These are phyloP conservation scores for Augiades crinisus DNA, from an alignment of 2,888 invertebrate genomes.

Conservation along the genomic window DNA sequence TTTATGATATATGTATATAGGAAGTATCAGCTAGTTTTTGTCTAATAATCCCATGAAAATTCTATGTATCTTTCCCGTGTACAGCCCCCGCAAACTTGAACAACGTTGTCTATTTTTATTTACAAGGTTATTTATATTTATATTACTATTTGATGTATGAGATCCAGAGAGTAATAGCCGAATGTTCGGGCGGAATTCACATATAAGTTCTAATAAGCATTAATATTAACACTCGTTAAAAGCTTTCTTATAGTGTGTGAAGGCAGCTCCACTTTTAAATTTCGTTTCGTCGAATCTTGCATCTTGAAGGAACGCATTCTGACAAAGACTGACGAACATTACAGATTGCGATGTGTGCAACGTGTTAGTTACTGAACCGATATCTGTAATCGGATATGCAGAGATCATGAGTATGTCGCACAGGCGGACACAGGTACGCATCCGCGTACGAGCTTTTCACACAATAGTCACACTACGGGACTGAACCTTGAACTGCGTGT, in stretches of 20 bases:
- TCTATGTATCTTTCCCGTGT: constrained; percentile 19
- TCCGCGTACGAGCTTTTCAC: not conserved
- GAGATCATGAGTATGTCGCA: constrained; percentile 1
- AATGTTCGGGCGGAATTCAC: not conserved
- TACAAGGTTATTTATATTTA: constrained; percentile 43
- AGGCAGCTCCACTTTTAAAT: too few species aligned
- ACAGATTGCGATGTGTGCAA: too few species aligned
- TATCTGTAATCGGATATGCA: constrained; percentile 1
- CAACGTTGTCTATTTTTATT: constrained; percentile 47
- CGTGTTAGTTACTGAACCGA: not conserved
- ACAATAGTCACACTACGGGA: not conserved
- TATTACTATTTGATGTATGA: constrained; percentile 14
- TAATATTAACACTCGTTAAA: not conserved
- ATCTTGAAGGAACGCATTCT: too few species aligned
- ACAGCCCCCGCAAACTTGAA: constrained; percentile 40
- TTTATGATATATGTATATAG: too few species aligned
- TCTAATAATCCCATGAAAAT: constrained; percentile 1
- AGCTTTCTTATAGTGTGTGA: too few species aligned
- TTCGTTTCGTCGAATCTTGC: too few species aligned
- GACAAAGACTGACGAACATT: too few species aligned
- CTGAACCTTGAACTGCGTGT: not conserved
- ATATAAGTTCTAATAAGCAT: not conserved
- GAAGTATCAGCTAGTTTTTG: constrained; percentile 17
- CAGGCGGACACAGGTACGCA: not conserved
- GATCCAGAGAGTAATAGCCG: not conserved